These are phyloP conservation scores for Mustela lutreola DNA, from an alignment of 2,113 vertebrate species.

Conservation along the genomic window DNA sequence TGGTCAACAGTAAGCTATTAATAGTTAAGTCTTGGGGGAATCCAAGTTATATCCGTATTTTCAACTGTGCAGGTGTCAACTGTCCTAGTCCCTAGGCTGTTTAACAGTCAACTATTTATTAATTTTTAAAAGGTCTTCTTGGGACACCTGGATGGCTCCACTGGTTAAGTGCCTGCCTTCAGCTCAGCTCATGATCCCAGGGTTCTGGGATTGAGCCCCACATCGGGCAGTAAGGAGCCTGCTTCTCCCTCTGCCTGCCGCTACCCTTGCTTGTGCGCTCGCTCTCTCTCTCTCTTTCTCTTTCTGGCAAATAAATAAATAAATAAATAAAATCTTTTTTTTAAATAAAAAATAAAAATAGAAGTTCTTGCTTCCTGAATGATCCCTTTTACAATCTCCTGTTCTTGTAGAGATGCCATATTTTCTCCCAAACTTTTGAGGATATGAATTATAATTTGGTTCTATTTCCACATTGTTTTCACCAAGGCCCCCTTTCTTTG, in stretches of 20 bases:
- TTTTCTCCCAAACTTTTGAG: background rate
- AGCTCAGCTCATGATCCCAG: background rate
- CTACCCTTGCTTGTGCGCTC: background rate
- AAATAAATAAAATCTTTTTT: too few species aligned
- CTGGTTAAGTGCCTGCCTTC: background rate
- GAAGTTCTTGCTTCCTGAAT: background rate
- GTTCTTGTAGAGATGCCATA: background rate
- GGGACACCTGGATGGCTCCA: background rate
- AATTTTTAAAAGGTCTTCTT: slow-evolving; percentile 16
- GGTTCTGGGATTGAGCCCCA: too few species aligned
- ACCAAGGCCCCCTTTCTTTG: background rate
- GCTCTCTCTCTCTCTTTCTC: too few species aligned
- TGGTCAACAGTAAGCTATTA: background rate
- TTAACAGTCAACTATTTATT: background rate
- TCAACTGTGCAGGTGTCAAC: background rate
- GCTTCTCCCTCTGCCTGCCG: background rate
- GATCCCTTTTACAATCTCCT: background rate
- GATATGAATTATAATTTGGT: background rate
- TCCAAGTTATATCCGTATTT: background rate
- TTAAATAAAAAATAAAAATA: too few species aligned
- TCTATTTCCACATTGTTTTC: background rate
- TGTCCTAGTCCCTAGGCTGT: background rate
- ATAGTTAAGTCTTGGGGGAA: background rate
- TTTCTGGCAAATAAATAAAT: background rate
- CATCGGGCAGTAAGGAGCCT: background rate